A percentile compares a stretch with the other conserved stretches of the same genome.
These are phyloP conservation scores for Theocolax elegans DNA, from an alignment of 1,140 invertebrate species.

Conservation along the genomic window DNA sequence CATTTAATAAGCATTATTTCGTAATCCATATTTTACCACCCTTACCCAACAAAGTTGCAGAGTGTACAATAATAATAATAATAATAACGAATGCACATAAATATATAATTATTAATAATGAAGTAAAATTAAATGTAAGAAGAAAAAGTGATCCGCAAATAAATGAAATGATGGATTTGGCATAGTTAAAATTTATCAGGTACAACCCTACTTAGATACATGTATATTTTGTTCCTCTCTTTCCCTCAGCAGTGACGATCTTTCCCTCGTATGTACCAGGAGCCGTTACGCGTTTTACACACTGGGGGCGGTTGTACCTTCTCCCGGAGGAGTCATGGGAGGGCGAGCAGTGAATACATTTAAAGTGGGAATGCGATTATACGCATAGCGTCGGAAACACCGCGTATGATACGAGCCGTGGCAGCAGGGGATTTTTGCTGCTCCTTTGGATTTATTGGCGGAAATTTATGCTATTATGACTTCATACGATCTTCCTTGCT, in stretches of 20 bases:
- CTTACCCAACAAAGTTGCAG: too few species aligned
- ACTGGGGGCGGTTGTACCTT: neutral
- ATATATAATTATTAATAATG: too few species aligned
- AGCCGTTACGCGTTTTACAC: conserved; percentile 37
- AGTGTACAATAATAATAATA: too few species aligned
- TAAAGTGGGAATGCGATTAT: conserved; percentile 65
- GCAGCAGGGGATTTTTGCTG: conserved; percentile 54
- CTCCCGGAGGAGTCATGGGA: conserved; percentile 20
- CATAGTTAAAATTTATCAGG: neutral
- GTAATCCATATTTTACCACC: too few species aligned
- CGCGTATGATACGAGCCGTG: neutral
- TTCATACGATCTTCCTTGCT: conserved; percentile 35
- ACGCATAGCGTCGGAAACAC: conserved; percentile 13
- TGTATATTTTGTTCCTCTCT: conserved; percentile 24
- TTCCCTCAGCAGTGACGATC: neutral
- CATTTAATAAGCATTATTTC: too few species aligned
- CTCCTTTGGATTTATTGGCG: conserved; percentile 61
- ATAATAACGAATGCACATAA: too few species aligned
- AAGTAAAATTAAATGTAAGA: neutral
- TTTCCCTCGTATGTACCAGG: neutral
- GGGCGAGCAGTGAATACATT: conserved; percentile 59
- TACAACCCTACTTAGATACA: neutral
- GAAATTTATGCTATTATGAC: conserved; percentile 58
- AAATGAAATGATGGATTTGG: neutral
- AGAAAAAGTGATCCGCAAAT: neutral